These are phyloP conservation scores for Rhabdomys dilectus DNA, from an alignment of 2,113 vertebrate genomes.

Conservation along the genomic window DNA sequence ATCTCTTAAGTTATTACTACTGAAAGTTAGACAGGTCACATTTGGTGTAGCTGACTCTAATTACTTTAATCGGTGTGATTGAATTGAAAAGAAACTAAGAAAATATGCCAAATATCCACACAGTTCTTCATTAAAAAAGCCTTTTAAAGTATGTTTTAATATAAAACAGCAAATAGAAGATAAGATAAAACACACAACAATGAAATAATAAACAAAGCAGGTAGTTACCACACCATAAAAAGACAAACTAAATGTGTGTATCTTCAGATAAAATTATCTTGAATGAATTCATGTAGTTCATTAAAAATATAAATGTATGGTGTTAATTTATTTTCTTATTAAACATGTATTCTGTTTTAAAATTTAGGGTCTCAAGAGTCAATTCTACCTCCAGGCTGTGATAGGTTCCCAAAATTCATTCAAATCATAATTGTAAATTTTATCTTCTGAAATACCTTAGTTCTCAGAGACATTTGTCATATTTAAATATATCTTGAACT, in stretches of 20 bases:
- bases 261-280: conserved; percentile 35
- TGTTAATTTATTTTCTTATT: conserved; percentile 75
- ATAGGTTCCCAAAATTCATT: conserved; percentile 56
- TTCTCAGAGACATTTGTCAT: conserved; percentile 68
- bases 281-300: conserved; percentile 74
- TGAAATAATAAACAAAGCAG: background rate
- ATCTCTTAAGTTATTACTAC: background rate
- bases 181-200: background rate
- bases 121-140: background rate
- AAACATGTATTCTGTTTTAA: conserved; percentile 72
- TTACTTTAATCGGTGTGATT: conserved; percentile 16
- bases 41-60: background rate
- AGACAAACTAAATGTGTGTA: conserved; percentile 61
- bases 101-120: background rate
- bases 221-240: conserved; percentile 41
- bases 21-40: background rate
- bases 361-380: conserved; percentile 61
- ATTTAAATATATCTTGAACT: conserved; percentile 79
- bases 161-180: conserved; percentile 46
- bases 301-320: conserved; percentile 67
- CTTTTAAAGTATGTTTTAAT: conserved; percentile 22
- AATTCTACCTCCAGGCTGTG: conserved; percentile 62
- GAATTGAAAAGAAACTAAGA: conserved; percentile 24
- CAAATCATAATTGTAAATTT: conserved; percentile 74
- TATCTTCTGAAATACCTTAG: conserved; percentile 52